phyloP scores from a whole-genome alignment of 2,113 vertebrate species.

The Spea multiplicata region DNA sequence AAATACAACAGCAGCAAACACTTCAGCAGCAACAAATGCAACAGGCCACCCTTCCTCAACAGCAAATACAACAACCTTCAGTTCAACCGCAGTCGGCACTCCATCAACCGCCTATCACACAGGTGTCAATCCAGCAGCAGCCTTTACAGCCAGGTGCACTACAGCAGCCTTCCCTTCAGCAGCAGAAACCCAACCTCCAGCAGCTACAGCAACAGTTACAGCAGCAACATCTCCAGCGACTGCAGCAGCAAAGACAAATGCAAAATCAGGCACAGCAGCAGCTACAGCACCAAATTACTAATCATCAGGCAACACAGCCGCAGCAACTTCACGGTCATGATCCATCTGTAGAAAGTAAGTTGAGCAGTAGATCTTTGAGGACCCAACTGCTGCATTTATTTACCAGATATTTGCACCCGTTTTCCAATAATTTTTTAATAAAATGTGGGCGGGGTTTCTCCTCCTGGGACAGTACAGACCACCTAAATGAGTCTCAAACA shows the following conservation, averaged over 20 bases:
- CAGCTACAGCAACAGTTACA: slow-evolving; percentile 70
- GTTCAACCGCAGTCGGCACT: slow-evolving; percentile 53
- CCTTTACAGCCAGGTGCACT: slow-evolving; percentile 52
- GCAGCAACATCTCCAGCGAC: slow-evolving; percentile 70
- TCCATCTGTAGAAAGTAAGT: slow-evolving; percentile 86
- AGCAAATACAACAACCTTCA: slow-evolving; percentile 43
- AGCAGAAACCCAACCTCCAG: slow-evolving; percentile 66
- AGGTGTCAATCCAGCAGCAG: slow-evolving; percentile 42
- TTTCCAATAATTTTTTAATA: no score
- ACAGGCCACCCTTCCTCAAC: slow-evolving; percentile 59
- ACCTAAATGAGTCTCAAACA: no score
- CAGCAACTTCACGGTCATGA: slow-evolving; percentile 90
- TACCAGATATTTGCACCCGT: no score
- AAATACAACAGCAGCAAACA: slow-evolving; percentile 64
- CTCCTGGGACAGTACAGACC: no score
- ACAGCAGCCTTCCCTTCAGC: slow-evolving; percentile 45
- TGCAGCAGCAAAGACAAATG: slow-evolving; percentile 68
- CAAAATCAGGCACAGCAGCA: slow-evolving; percentile 72
- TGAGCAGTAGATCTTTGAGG: neutral
- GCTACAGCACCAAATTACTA: slow-evolving; percentile 59
- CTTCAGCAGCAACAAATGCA: slow-evolving; percentile 59
- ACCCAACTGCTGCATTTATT: no score
- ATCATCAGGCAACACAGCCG: slow-evolving; percentile 62
- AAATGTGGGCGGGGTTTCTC: no score
- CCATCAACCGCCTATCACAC: slow-evolving; percentile 22